These are phyloP conservation scores for Monopis laevigella DNA, from an alignment of 2,888 invertebrate genomes.

Conservation along the genomic window DNA sequence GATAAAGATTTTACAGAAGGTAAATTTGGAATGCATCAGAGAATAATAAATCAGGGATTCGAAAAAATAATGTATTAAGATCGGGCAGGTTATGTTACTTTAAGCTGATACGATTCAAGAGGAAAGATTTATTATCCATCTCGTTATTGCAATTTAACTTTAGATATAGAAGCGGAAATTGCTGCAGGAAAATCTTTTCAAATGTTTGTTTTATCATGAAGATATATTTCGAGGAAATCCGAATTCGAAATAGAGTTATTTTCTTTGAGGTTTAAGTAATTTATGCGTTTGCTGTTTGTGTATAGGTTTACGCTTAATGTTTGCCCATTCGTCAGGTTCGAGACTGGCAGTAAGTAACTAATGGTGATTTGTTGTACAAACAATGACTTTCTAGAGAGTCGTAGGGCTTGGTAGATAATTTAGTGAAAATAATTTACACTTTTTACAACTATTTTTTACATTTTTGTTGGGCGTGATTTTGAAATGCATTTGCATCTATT, in stretches of 20 bases:
- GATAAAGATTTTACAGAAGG: not conserved
- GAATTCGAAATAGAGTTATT: not conserved
- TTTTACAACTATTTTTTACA: too few species aligned
- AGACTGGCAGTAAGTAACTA: slow-evolving; percentile 10
- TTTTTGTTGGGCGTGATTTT: too few species aligned
- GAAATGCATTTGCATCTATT: too few species aligned
- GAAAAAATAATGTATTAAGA: slow-evolving; percentile 11
- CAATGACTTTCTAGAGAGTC: slow-evolving; percentile 16
- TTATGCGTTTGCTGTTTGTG: not conserved
- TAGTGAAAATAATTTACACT: slow-evolving; percentile 15
- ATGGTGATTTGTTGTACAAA: slow-evolving; percentile 18
- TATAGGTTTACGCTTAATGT: slow-evolving; percentile 1
- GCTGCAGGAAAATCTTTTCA: slow-evolving; percentile 2
- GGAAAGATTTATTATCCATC: slow-evolving; percentile 6
- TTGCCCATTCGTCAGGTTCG: slow-evolving; percentile 6
- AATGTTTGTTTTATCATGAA: not conserved
- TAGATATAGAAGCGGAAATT: not conserved
- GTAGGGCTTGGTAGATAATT: slow-evolving; percentile 15
- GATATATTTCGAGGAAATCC: not conserved
- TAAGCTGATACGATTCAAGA: slow-evolving; percentile 9
- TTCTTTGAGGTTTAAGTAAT: not conserved
- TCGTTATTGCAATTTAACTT: slow-evolving; percentile 11
- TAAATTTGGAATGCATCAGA: slow-evolving; percentile 2
- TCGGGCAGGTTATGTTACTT: slow-evolving; percentile 8
- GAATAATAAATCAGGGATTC: slow-evolving; percentile 11